A percentile compares a stretch with the other conserved stretches of the same genome.
These are phyloP conservation scores for Cinclus mexicanus DNA, from an alignment of 2,113 vertebrate species.

Conservation along the genomic window DNA sequence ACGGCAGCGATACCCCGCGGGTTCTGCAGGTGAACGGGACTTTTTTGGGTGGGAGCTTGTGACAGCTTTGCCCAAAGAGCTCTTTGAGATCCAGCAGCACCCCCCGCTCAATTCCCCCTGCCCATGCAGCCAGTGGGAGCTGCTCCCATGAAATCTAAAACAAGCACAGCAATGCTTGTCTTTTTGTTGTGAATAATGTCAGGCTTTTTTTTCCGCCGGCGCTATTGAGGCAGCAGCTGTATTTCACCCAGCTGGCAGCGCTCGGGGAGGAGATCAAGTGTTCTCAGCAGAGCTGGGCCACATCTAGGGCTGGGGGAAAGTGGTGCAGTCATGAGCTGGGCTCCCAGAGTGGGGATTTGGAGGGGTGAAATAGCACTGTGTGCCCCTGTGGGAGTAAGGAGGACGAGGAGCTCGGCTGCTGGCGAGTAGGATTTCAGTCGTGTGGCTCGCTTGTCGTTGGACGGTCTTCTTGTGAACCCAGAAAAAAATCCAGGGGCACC, in stretches of 20 bases:
- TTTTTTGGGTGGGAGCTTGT: neutral
- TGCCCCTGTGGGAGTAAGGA: neutral
- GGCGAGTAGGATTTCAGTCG: neutral
- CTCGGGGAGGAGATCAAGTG: neutral
- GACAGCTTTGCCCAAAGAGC: neutral
- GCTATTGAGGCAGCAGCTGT: conserved; percentile 44
- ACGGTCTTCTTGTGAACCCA: neutral
- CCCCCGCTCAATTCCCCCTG: neutral
- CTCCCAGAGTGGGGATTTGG: neutral
- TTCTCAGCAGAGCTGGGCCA: conserved; percentile 9
- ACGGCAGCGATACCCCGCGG: neutral
- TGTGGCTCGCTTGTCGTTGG: neutral
- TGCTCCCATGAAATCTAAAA: neutral
- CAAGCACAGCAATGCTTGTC: neutral
- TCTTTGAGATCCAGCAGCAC: neutral
- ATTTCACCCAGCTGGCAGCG: conserved; percentile 16
- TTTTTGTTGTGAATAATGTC: neutral
- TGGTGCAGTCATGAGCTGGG: neutral
- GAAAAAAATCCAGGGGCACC: neutral
- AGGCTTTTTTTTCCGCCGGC: neutral
- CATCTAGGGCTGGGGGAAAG: neutral
- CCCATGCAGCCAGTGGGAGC: neutral
- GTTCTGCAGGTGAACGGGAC: neutral
- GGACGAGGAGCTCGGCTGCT: neutral
- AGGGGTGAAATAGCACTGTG: neutral